A percentile compares a stretch with the other conserved stretches of the same genome.
phyloP scores from a whole-genome alignment of 1,140 invertebrate species.

The Doryteuthis pealeii region DNA sequence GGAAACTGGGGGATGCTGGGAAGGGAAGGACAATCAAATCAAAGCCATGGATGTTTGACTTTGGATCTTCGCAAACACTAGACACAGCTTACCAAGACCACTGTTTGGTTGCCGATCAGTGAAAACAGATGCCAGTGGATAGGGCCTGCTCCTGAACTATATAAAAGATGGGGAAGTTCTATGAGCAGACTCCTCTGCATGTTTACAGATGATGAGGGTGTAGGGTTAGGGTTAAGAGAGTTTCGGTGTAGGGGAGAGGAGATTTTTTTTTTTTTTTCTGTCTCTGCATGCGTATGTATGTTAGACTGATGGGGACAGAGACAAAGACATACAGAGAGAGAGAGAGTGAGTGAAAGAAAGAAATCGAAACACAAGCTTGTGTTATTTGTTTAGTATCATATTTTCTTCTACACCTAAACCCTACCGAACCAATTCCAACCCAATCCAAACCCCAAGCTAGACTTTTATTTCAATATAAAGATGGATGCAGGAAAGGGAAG shows the following conservation, averaged over 20 bases:
- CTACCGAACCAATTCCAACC: too few species aligned
- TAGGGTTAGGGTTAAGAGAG: too few species aligned
- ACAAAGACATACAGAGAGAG: too few species aligned
- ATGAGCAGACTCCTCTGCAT: background rate
- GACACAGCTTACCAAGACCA: background rate
- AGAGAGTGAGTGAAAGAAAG: background rate
- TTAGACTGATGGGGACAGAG: too few species aligned
- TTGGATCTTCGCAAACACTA: conserved; percentile 1
- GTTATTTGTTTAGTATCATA: too few species aligned
- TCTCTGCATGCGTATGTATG: too few species aligned
- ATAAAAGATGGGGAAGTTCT: conserved; percentile 1
- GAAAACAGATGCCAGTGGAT: conserved; percentile 3
- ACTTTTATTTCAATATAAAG: background rate
- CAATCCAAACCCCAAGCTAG: too few species aligned
- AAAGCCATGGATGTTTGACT: background rate
- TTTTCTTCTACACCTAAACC: too few species aligned
- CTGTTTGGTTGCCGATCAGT: background rate
- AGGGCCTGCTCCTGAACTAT: background rate
- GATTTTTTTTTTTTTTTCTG: too few species aligned
- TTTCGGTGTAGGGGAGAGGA: too few species aligned
- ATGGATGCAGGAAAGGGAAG: background rate
- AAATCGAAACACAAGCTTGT: too few species aligned
- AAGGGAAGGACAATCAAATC: conserved; percentile 10
- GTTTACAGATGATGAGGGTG: background rate
- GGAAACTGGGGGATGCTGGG: background rate